Base-by-base conservation (phyloP, 2,888 invertebrate species). In the Xestia ashworthii region DNA sequence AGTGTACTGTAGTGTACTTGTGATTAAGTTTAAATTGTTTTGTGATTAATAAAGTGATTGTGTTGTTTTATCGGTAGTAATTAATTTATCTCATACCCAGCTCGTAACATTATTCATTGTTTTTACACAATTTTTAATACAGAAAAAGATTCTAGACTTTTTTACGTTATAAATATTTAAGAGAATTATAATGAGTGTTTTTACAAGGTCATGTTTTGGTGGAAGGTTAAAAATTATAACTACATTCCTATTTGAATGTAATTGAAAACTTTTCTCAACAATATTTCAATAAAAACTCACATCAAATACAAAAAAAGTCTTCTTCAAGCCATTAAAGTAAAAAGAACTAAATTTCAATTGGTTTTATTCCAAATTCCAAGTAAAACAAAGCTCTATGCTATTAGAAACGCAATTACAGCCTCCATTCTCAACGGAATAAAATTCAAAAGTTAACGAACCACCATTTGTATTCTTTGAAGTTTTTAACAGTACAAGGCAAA, bases 401-500 rank as follows among this genome's bases (percentile, higher is more conserved):
- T 60, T 32, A 64, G 41, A 74, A 78, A 78, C 58, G 48, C 74
- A 50, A 80, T 67, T 68, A 3, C n/a, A n/a, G 48, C 48, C 38
- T 76, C 16, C 19, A 38, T 50, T 44, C 55, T 75, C 87, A 50
- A 62, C 44, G 75, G 62, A 66, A 80, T 76, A 77, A 74, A 77
- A 87, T 76, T 69, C 46, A 64, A 72, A 81, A 84, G 74, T 74
- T 81, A 83, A 88, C 75, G 73, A 85, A 81, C 76, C 79, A 75
- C 70, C 65, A 70, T 80, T 70, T 77, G 66, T 82, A 75, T 75
- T 83, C 83, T 86, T 85, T 85, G 82, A 87, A 88, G 74, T 81
- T 83, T 69, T 77, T 50, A 76, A 78, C 46, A 69, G 44, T 48
- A 67, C 32, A 71, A 82, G 32, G 69, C 74, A 79, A 82, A 58